Base-by-base conservation (phyloP, 2,888 invertebrate genomes). In the Drosophila robusta region DNA sequence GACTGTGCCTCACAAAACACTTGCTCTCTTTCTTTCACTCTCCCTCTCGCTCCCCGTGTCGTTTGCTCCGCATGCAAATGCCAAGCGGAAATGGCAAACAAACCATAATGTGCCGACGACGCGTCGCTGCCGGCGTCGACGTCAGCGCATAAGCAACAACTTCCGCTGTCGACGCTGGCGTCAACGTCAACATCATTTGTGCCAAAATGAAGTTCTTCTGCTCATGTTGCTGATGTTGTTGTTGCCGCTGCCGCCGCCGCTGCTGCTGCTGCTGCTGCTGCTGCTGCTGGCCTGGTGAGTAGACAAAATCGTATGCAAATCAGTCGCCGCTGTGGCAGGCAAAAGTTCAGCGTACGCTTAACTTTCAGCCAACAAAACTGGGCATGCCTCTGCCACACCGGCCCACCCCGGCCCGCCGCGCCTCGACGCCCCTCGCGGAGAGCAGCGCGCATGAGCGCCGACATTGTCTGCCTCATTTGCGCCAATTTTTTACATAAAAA, bases 381-480 rank as follows among this genome's bases (percentile, higher is more conserved):
- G 73, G 75, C 63, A 75, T 63, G 75, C 51, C 76, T 1, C 51
- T 67, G 44, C 52, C 56, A 42, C 63, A 46, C 11, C 51, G 14
- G 16, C 29, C 8, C 18, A 3, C 41, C 3, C 11, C 26, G 8
- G 5, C 7, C 11, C 26, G 24, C 16, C 36, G 9, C 45, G 42
- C 39, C 42, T 51, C 22, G 34, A 36, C 32, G 64, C 41, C 50
- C 45, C 36, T 9, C 47, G 16, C 16, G n/a, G 50, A 65, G 57
- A 60, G 62, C 69, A 78, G 46, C 74, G 87, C 86, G 86, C 88
- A 85, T 89, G 78, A 78, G 86, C 86, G 71, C 85, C 84, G 75
- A 84, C 84, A 89, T 89, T 89, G 88, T 86, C 89, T 86, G 89
- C 78, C 86, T 89, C 88, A 88, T 90, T 90, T 89, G 87, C 83